Percentiles rank a stretch among this genome's conserved stretches.
Evolutionary conservation across 2,888 invertebrate genomes (phyloP).

Genomic region (Megastigmus dorsalis): DNA sequence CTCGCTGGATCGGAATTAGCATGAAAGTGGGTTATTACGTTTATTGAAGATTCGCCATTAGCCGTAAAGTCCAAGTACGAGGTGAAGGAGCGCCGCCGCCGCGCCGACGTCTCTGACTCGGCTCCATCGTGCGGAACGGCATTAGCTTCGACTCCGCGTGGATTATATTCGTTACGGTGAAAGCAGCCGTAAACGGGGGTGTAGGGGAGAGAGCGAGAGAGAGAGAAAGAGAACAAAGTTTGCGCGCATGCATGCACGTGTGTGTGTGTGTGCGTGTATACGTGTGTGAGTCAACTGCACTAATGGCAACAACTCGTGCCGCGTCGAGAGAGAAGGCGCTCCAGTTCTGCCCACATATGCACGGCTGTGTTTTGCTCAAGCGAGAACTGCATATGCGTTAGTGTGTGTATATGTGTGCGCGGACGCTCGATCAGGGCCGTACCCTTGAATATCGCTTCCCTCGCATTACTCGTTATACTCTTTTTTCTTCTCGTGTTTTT

Average conservation of each 20-base stretch:
- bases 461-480: no score
- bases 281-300: no score
- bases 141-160: no score
- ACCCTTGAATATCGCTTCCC: constrained; percentile 31
- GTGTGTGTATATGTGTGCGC: constrained; percentile 42
- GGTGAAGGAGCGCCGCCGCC: not conserved
- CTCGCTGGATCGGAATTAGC: constrained; percentile 27
- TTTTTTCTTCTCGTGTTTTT: no score
- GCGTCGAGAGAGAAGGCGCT: constrained; percentile 51
- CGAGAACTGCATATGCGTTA: constrained; percentile 65
- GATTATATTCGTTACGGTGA: no score
- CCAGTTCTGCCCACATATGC: constrained; percentile 63
- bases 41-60: constrained; percentile 44
- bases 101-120: no score
- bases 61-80: not conserved
- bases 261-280: no score
- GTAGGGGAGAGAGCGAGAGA: constrained; percentile 34
- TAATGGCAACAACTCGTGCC: no score
- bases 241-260: no score
- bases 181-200: constrained; percentile 25
- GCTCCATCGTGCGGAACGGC: no score
- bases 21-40: constrained; percentile 47
- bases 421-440: constrained; percentile 29
- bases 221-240: constrained; percentile 44
- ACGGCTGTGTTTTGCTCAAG: no score